These are phyloP conservation scores for Morbakka virulenta DNA, from an alignment of 30 jellyfish, hydroid and myxozoan species.

Conservation along the genomic window DNA sequence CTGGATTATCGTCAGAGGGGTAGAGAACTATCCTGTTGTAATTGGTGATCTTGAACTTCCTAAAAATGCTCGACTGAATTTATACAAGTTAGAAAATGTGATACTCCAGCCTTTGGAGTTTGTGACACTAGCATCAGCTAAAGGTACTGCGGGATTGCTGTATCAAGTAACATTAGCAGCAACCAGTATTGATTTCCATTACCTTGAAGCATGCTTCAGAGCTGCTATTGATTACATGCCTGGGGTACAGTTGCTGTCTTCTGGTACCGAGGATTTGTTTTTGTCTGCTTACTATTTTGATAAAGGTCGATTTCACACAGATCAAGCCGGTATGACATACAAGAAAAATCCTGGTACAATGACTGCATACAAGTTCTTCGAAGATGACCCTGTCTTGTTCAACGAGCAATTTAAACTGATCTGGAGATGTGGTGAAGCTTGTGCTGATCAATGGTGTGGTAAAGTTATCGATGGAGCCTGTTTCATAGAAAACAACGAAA, in stretches of 20 bases:
- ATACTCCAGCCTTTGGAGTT: constrained; percentile 35
- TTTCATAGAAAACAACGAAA: constrained; percentile 2
- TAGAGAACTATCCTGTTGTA: constrained; percentile 62
- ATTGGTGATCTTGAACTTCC: constrained; percentile 80
- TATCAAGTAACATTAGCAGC: constrained; percentile 74
- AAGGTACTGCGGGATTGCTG: constrained; percentile 53
- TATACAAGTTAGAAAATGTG: constrained; percentile 39
- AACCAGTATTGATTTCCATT: constrained; percentile 46
- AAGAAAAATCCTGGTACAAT: constrained; percentile 65
- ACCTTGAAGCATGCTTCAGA: constrained; percentile 79
- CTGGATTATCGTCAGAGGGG: constrained; percentile 77
- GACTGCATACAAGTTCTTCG: constrained; percentile 89
- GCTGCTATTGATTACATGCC: constrained; percentile 41
- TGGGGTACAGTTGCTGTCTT: constrained; percentile 62
- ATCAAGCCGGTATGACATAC: constrained; percentile 76
- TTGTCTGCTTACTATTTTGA: constrained; percentile 70
- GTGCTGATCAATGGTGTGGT: constrained; percentile 31
- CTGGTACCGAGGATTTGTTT: constrained; percentile 89
- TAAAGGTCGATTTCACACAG: constrained; percentile 68
- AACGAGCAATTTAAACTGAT: constrained; percentile 50
- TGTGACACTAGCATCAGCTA: constrained; percentile 37
- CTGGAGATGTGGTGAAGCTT: constrained; percentile 80
- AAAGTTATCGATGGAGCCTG: constrained; percentile 32
- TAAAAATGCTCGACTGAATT: constrained; percentile 46
- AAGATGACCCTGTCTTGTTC: constrained; percentile 69